Base-by-base conservation (phyloP, 2,797 vertebrate species). In the Oceanodroma leucorhoa region DNA sequence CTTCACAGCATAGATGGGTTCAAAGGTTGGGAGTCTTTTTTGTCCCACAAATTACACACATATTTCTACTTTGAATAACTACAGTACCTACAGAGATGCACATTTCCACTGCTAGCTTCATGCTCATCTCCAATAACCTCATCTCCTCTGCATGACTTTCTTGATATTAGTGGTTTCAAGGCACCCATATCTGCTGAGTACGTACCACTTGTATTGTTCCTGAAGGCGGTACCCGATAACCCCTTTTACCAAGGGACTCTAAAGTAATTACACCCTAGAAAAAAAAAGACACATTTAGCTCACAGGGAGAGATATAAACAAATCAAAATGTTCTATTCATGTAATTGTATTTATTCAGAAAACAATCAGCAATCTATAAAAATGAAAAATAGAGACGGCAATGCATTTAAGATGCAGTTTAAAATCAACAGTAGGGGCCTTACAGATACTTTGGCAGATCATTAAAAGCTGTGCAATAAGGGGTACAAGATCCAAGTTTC, bases 181-280 rank as follows among this genome's bases (percentile, higher is more conserved):
- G 54, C 95, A 90, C 89, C 94, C 57, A 12, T 55, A 95, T 65
- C 53, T 88, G 83, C 90, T 84, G 79, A 95, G 93, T 97, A 96
- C 99, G 86, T 98, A 99, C 99, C 99, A 99, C 99, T 99, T 99
- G 99, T 98, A 99, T 99, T 97, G 99, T 99, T 99, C 99, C 99
- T 99, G 99, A 99, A 98, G 99, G 98, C 98, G 99, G 99, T 98
- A 99, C 99, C 93, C 99, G 99, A 96, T 99, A 99, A 98, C 99
- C 99, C 98, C 99, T 99, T 98, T 99, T 99, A 80, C 99, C 99
- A 97, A 99, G 98, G 97, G 99, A 98, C 98, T 99, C 99, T 98
- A 99, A 98, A 98, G 99, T 99, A 98, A 99, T 99, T 90, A 99
- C 99, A 98, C 99, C 99, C 99, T 99, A 36, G 22, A 43, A 94